Conservation (phyloP, 2,113 vertebrate genomes). For the Lophura nycthemera region DNA sequence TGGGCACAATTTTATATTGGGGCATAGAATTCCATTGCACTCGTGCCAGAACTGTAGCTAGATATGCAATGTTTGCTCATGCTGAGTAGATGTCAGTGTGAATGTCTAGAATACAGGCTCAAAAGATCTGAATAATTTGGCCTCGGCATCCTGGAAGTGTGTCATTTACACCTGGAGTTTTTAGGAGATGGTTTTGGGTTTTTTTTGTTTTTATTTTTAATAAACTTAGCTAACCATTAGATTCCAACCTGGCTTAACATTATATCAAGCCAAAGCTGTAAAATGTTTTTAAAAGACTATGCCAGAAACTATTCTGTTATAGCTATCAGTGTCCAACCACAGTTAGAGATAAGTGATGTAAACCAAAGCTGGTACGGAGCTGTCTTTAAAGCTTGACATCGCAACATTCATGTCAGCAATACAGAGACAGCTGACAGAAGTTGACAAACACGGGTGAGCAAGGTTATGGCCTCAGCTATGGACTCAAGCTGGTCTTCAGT, state of each 20-base stretch:
- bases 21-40: fast-evolving
- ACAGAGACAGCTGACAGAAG: not conserved
- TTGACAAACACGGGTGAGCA: not conserved
- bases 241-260: not conserved
- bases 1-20: not conserved
- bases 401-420: not conserved
- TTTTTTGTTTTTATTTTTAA: not conserved
- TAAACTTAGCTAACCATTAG: not conserved
- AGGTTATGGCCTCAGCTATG: not conserved
- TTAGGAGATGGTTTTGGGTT: not conserved
- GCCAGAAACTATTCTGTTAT: not conserved
- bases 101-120: not conserved
- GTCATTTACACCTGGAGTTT: not conserved
- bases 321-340: not conserved
- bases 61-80: not conserved
- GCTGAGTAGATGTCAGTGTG: not conserved
- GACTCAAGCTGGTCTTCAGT: not conserved
- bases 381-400: not conserved
- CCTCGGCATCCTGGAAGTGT: not conserved
- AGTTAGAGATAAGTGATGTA: not conserved
- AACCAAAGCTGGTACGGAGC: not conserved
- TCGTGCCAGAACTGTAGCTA: not conserved
- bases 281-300: not conserved
- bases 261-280: not conserved
- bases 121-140: not conserved